A percentile compares a stretch with the other conserved stretches of the same genome.
Evolutionary conservation across 2,797 vertebrate genomes (phyloP).

Genomic region (Hemibagrus guttatus): DNA sequence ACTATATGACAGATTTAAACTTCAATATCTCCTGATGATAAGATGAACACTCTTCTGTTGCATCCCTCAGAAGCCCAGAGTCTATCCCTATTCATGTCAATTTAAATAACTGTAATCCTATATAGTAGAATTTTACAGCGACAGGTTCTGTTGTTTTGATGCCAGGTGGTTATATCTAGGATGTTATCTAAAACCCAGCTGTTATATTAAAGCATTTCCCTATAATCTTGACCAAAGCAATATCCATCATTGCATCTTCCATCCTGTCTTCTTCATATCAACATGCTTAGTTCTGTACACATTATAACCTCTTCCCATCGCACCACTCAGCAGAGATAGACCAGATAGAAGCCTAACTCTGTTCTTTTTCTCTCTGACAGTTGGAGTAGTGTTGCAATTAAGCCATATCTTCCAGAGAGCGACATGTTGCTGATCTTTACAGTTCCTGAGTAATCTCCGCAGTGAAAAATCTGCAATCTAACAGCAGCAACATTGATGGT

Average conservation of each 20-base stretch:
- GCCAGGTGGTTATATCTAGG: background rate
- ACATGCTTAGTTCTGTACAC: conserved; percentile 1
- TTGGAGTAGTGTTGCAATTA: background rate
- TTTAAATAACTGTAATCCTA: background rate
- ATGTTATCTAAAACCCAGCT: background rate
- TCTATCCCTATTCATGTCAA: background rate
- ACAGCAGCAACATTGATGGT: background rate
- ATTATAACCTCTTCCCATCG: background rate
- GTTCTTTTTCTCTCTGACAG: background rate
- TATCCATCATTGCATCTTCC: background rate
- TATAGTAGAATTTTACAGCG: background rate
- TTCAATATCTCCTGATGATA: background rate
- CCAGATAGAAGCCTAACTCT: background rate
- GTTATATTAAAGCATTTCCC: background rate
- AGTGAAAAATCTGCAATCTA: background rate
- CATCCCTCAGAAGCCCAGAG: background rate
- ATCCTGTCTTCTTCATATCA: background rate
- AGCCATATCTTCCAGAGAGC: background rate
- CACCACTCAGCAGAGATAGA: background rate
- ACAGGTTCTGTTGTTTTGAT: background rate
- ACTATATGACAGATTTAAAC: background rate
- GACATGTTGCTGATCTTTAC: background rate
- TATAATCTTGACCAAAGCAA: background rate
- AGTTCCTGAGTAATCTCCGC: background rate
- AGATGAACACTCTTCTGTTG: background rate